Conservation (phyloP, 1,140 invertebrate genomes). For the Neodiprion pinetum region DNA sequence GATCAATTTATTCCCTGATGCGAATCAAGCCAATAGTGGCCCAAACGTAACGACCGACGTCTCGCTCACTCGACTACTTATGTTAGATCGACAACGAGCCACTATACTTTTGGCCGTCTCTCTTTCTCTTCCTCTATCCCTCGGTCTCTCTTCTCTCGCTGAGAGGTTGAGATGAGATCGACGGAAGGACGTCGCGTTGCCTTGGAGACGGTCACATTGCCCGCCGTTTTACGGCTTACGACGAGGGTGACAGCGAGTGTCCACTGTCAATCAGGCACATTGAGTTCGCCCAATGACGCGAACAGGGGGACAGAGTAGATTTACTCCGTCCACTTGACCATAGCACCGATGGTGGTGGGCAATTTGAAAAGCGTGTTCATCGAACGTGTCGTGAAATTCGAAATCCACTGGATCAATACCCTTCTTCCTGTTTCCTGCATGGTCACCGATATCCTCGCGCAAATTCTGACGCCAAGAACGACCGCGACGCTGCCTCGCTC, state of each 20-base stretch:
- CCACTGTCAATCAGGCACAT: slow-evolving; percentile 7
- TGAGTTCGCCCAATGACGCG: slow-evolving; percentile 4
- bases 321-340: slow-evolving; percentile 4
- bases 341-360: not conserved
- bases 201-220: not conserved
- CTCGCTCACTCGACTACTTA: not conserved
- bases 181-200: slow-evolving; percentile 1
- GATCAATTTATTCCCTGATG: not conserved
- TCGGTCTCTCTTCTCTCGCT: not conserved
- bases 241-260: slow-evolving; percentile 2
- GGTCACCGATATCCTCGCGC: not conserved
- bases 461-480: not conserved
- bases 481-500: not conserved
- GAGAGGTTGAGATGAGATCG: not conserved
- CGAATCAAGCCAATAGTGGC: not conserved
- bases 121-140: too few species aligned
- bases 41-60: not conserved
- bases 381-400: not conserved
- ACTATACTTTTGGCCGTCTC: not conserved
- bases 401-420: not conserved
- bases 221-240: slow-evolving; percentile 6
- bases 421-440: not conserved
- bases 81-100: not conserved
- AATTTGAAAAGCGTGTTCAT: slow-evolving; percentile 5
- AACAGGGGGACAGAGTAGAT: slow-evolving; percentile 3